Base-by-base conservation (phyloP, 2,888 invertebrate genomes). In the Phyto melanocephala region DNA sequence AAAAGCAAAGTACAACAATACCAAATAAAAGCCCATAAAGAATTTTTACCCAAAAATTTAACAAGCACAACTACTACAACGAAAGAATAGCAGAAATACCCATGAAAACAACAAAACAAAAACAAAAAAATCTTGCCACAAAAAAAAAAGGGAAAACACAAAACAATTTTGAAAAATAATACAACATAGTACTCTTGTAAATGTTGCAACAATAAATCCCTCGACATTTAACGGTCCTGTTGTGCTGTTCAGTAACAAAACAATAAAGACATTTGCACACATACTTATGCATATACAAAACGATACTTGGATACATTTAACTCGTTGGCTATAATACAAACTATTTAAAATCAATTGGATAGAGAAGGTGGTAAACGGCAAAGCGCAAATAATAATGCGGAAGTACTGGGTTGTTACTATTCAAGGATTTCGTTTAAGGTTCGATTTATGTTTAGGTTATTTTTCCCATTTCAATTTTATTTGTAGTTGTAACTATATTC, bases 181-280 rank as follows among this genome's bases (percentile, higher is more conserved):
- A 28, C 3, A 28, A 6, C 3, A 28, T 3, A n/a, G 42, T 13
- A 50, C 50, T 79, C 54, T 40, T 45, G 0, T 42, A 65, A 78
- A 67, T 68, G 62, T 63, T 78, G 78, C 81, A 78, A 58, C 70
- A 70, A 74, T 54, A 78, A 74, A 81, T 74, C 70, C 70, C 74
- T 50, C 8, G 56, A 81, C 58, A 70, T 81, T 68, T 68, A 77
- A 78, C 50, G 63, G 42, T 56, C 24, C 37, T 70, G 60, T 67
- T 76, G 40, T 54, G 45, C n/a, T 67, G 33, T n/a, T 56, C 56
- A 28, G 10, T 28, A 40, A 17, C 17, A 37, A 71, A 71, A 17
- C 40, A 10, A 60, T 17, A 15, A 24, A 50, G 15, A 54, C 28
- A 10, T 10, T 17, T 24, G 17, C 40, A 54, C n/a, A n/a, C n/a